phyloP scores from a whole-genome alignment of 2,797 vertebrate species.

The Tinamus major region DNA sequence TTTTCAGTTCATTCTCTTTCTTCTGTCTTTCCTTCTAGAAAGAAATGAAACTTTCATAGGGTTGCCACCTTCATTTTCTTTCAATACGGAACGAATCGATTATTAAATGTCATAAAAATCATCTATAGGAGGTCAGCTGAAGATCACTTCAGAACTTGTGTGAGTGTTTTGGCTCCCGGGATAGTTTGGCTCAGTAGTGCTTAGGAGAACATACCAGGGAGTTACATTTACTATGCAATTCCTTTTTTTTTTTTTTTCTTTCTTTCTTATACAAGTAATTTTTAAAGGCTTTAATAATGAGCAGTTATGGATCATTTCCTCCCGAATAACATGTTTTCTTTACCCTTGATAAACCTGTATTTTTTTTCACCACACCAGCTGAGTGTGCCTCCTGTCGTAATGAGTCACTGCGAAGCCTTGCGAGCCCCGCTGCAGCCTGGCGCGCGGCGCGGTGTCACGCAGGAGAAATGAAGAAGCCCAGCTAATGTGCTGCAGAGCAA shows the following conservation, averaged over 20 bases:
- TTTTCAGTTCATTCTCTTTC: not conserved
- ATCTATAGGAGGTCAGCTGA: constrained; percentile 20
- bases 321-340: constrained; percentile 46
- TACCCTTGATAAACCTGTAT: constrained; percentile 40
- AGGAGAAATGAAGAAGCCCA: not conserved
- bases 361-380: constrained; percentile 35
- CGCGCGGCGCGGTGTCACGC: not conserved
- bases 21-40: not conserved
- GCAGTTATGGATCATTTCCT: constrained; percentile 28
- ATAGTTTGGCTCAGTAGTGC: constrained; percentile 49
- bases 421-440: constrained; percentile 15
- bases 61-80: constrained; percentile 22
- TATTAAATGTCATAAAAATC: constrained; percentile 58
- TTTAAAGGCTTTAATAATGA: constrained; percentile 33
- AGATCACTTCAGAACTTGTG: not conserved
- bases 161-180: constrained; percentile 7
- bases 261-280: constrained; percentile 29
- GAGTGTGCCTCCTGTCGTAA: constrained; percentile 21
- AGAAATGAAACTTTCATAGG: constrained; percentile 3
- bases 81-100: constrained; percentile 26
- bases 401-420: constrained; percentile 21
- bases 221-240: constrained; percentile 36
- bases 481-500: not conserved
- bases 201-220: constrained; percentile 44
- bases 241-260: not conserved